Percentiles rank a stretch among this genome's conserved stretches.
These are phyloP conservation scores for Gallinago nigripennis DNA, from an alignment of 2,797 vertebrate genomes.

Conservation along the genomic window DNA sequence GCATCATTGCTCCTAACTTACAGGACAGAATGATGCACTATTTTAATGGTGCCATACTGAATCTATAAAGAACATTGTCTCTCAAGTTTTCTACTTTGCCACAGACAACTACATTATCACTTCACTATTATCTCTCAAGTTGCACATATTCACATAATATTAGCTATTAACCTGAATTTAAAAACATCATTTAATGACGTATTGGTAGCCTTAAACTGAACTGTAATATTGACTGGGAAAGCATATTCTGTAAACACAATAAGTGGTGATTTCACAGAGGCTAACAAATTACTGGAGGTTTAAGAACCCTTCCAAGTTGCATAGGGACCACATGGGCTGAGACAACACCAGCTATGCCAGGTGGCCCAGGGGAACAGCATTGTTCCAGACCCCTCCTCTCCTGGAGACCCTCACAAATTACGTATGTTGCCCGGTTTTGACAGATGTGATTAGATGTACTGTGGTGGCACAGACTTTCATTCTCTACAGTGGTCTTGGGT, in stretches of 20 bases:
- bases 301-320: background rate
- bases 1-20: background rate
- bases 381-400: background rate
- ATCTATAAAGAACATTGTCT: background rate
- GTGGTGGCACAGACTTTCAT: background rate
- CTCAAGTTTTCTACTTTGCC: background rate
- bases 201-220: background rate
- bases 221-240: background rate
- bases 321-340: background rate
- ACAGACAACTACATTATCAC: background rate
- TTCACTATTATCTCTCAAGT: background rate
- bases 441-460: background rate
- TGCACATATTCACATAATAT: background rate
- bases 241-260: background rate
- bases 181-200: background rate
- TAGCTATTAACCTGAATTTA: background rate
- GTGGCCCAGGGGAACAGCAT: background rate
- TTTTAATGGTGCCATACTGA: background rate
- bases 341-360: background rate
- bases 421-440: background rate
- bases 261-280: background rate
- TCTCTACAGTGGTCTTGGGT: background rate
- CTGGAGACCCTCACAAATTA: background rate
- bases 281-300: background rate
- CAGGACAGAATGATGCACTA: background rate